A percentile compares a stretch with the other conserved stretches of the same genome.
These are phyloP conservation scores for Nineta flava DNA, from an alignment of 2,888 invertebrate species.

Conservation along the genomic window DNA sequence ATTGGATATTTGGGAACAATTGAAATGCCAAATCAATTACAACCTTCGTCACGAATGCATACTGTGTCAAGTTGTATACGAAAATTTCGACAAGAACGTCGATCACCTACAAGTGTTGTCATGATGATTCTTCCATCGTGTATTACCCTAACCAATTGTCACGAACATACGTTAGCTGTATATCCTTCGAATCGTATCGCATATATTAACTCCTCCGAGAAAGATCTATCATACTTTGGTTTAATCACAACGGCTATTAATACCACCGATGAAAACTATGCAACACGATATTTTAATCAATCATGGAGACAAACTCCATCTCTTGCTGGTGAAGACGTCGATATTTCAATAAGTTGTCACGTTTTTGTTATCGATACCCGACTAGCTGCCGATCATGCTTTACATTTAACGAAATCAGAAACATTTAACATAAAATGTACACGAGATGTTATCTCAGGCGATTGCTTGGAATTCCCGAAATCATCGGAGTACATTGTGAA, in stretches of 20 bases:
- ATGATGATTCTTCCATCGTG: constrained; percentile 72
- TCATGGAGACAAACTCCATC: constrained; percentile 8
- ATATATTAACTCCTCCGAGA: constrained; percentile 81
- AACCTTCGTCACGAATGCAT: constrained; percentile 56
- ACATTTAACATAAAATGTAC: constrained; percentile 79
- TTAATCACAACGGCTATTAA: constrained; percentile 64
- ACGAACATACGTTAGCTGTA: constrained; percentile 66
- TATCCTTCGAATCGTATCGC: constrained; percentile 76
- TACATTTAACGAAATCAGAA: constrained; percentile 64
- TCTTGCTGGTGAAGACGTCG: constrained; percentile 25
- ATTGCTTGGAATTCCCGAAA: constrained; percentile 80
- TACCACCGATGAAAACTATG: constrained; percentile 8
- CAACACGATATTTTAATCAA: constrained; percentile 7
- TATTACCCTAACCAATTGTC: constrained; percentile 61
- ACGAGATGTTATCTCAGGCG: constrained; percentile 55
- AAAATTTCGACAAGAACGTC: constrained; percentile 74
- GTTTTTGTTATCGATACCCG: constrained; percentile 88
- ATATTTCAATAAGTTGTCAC: constrained; percentile 78
- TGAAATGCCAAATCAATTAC: constrained; percentile 78
- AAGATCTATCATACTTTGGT: constrained; percentile 84
- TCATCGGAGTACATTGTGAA: constrained; percentile 65
- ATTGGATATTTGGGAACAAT: constrained; percentile 93
- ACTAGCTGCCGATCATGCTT: constrained; percentile 55
- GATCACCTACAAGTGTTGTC: constrained; percentile 68
- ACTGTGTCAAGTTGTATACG: constrained; percentile 78